Evolutionary conservation across 2,113 vertebrate genomes (phyloP), one percentile per base, ranked within the genome.

Genomic region (Patagioenas fasciata): DNA sequence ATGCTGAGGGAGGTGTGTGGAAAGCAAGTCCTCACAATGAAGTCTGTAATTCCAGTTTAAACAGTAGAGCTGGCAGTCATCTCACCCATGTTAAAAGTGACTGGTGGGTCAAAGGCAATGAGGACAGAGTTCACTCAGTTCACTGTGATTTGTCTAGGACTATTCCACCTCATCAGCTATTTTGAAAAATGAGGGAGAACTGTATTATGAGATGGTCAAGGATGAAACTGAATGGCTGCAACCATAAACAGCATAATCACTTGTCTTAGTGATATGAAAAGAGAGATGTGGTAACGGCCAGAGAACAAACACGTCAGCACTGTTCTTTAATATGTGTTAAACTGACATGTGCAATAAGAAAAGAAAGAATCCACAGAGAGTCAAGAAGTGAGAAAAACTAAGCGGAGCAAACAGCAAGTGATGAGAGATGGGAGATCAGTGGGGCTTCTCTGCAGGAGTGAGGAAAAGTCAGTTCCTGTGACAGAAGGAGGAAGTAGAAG

Each of bases 291-390:
- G 23, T 8, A 75, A 74, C 58, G 34, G 11, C 13, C 57, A 74
- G 42, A 12, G 31, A 84, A 66, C 32, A 87, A 87, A 71, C 2
- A 8, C 36, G 38, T 31, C 53, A 67, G 73, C 18, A 48, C 17
- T 0, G 0, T 32, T 74, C 25, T 71, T 78, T 40, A 64, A 56
- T 26, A 38, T 1, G 16, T 40, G 28, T 42, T 50, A 28, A 66
- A 91, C 26, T 0, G 0, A 36, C 4, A 1, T 0, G 2, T 42
- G 34, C 65, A 42, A 38, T 2, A 23, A 89, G 53, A 74, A 78
- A 87, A 48, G n/a, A 15, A 67, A 58, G 47, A 74, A 25, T 2
- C 10, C 19, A 25, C 0, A 0, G 44, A 36, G 13, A 85, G 18
- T 3, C 51, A 65, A 15, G n/a, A 61, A 19, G 11, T 16, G 50